phyloP scores from a whole-genome alignment of 2,888 invertebrate species.

The Hirtodrosophila cameraria region DNA sequence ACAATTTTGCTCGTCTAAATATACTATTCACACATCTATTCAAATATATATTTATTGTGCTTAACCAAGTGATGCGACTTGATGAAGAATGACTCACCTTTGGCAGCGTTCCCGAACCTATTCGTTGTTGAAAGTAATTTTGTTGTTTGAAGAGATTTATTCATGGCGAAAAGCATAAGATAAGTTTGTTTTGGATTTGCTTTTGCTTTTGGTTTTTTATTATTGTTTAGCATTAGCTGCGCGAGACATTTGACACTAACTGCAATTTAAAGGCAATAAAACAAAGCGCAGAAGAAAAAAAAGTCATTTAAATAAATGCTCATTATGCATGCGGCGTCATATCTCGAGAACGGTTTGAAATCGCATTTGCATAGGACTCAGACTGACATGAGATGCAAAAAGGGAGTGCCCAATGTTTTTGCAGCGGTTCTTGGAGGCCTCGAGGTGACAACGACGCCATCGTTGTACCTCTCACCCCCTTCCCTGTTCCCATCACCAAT shows the following conservation, averaged over 20 bases:
- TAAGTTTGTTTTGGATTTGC: neutral
- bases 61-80: conserved; percentile 22
- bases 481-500: conserved; percentile 14
- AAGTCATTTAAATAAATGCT: conserved; percentile 71
- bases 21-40: conserved; percentile 27
- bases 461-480: no score
- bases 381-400: conserved; percentile 37
- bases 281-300: conserved; percentile 70
- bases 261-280: conserved; percentile 77
- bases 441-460: conserved; percentile 67
- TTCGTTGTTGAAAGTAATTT: conserved; percentile 68
- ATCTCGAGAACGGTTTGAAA: conserved; percentile 69
- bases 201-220: conserved; percentile 10
- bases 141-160: conserved; percentile 65
- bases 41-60: conserved; percentile 38
- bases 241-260: conserved; percentile 76
- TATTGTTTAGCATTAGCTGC: conserved; percentile 55
- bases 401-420: conserved; percentile 69
- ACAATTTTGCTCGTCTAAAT: conserved; percentile 35
- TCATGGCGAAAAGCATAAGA: conserved; percentile 35
- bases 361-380: conserved; percentile 63
- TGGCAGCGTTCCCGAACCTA: conserved; percentile 57
- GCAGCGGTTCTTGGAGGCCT: conserved; percentile 57
- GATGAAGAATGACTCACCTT: conserved; percentile 59
- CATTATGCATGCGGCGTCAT: conserved; percentile 78